Evolutionary conservation across 2,113 vertebrate species (phyloP), one percentile per base, ranked within the genome.

Genomic region (Poeciliopsis occidentalis): DNA sequence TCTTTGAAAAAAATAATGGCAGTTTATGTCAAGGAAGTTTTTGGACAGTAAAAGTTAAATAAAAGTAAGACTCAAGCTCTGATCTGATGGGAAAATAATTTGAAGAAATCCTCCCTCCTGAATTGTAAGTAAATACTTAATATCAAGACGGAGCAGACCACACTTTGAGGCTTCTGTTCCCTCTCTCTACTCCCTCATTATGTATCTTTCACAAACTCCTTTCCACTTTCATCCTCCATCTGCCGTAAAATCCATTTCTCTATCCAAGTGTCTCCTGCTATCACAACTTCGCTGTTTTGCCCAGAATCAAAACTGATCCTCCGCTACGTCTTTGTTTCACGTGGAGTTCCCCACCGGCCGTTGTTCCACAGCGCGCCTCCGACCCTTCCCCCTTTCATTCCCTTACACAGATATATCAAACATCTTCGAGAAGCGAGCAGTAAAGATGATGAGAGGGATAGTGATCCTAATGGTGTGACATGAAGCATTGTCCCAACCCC

Each of bases 391-490:
- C 34, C 37, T n/a, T 12, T 29, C 41, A 51, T 27, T 22, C 69
- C 64, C 71, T 75, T 26, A 13, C 67, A 78, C 85, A 64, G 17
- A 71, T 84, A 76, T 82, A 86, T 88, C 85, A 85, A 84, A 90
- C 34, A 61, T 73, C 77, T 85, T 76, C 65, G 80, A 82, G 77
- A 86, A 85, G 88, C 32, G 73, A 87, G 80, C 82, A 75, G 76
- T 66, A 61, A 84, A 78, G 85, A 90, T 88, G 87, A 92, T 85
- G 82, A 90, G 81, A 85, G 75, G 79, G 85, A 87, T 84, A 76
- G 82, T 77, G 73, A 83, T 76, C 83, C 82, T 89, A 89, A 90
- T 85, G 87, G 84, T 81, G 80, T 82, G 83, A 83, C 83, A 87
- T 75, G 77, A 70, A 54, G 78, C 81, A 76, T 76, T 72, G 75